Base-by-base conservation (phyloP, 2,797 vertebrate genomes). In the Notolepis coatsorum region DNA sequence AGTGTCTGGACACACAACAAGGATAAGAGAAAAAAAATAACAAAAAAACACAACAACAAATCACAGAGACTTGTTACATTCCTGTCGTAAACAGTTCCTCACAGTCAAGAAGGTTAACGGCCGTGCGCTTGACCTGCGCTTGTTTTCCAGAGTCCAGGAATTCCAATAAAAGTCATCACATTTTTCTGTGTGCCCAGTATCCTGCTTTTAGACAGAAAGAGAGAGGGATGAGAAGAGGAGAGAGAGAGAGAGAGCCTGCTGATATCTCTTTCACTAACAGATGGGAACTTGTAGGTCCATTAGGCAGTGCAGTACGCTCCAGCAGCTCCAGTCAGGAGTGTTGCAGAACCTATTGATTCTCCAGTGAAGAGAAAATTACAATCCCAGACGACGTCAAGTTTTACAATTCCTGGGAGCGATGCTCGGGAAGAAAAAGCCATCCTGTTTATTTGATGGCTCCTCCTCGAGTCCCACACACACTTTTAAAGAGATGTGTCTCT, bases 281-380 rank as follows among this genome's bases (percentile, higher is more conserved):
- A 89, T 91, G 91, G 89, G 78, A 86, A 79, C 73, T 86, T 87
- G 83, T 25, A 55, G 89, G 81, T 83, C 88, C 90, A 92, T 92
- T 91, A 91, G 79, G 74, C 84, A 53, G 77, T 55, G 65, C 79
- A 83, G 6, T 43, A 59, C 65, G 80, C 85, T 86, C 80, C 86
- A 79, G 80, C 74, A 71, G 77, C 57, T 85, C 73, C 62, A 82
- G 89, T 90, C 84, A 87, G 84, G 85, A 92, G 72, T 18, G 60
- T 81, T 48, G 79, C 81, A 71, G 71, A 88, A 81, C 79, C 82
- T 73, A 88, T 88, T 86, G 88, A 89, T 90, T 90, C 82, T 85
- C 65, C 18, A 49, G 67, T 73, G 64, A 84, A 82, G 82, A 84
- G 75, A 82, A 89, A 87, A 90, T 88, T 84, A 81, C 76, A 82